Conservation (phyloP, 2,113 vertebrate genomes). For the Peucedramus taeniatus region DNA sequence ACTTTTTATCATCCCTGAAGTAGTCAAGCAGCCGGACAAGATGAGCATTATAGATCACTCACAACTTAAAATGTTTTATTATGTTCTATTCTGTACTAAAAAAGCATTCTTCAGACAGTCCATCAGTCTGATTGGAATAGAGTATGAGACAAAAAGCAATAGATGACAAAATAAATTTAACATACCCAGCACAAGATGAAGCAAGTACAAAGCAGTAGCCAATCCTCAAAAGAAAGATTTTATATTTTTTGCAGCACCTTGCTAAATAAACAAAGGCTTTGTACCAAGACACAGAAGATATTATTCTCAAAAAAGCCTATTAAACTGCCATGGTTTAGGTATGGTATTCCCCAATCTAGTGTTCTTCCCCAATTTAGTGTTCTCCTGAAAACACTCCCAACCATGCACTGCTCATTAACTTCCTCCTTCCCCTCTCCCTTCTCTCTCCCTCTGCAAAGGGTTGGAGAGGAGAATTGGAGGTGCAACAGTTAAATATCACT, state of each 20-base stretch:
- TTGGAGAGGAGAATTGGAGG: background rate
- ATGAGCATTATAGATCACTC: background rate
- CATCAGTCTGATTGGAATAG: background rate
- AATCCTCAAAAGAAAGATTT: background rate
- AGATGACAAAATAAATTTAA: background rate
- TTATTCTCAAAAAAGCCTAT: background rate
- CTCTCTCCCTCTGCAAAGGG: background rate
- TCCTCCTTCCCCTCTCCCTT: background rate
- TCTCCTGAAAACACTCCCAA: background rate
- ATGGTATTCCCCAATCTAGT: background rate
- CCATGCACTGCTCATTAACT: fast-evolving
- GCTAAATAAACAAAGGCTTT: background rate
- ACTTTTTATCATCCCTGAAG: background rate
- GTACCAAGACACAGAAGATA: background rate
- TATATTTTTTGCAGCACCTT: background rate
- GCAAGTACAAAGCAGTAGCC: background rate
- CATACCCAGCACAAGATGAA: background rate
- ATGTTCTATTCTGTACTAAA: background rate
- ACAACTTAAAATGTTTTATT: background rate
- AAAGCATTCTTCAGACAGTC: background rate
- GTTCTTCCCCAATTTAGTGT: background rate
- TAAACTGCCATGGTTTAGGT: background rate
- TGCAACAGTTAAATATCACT: background rate
- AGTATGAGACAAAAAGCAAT: background rate
- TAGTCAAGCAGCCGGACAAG: background rate